Percentiles rank a stretch among this genome's conserved stretches.
These are phyloP conservation scores for Mola mola DNA, from an alignment of 2,113 vertebrate genomes.

Conservation along the genomic window DNA sequence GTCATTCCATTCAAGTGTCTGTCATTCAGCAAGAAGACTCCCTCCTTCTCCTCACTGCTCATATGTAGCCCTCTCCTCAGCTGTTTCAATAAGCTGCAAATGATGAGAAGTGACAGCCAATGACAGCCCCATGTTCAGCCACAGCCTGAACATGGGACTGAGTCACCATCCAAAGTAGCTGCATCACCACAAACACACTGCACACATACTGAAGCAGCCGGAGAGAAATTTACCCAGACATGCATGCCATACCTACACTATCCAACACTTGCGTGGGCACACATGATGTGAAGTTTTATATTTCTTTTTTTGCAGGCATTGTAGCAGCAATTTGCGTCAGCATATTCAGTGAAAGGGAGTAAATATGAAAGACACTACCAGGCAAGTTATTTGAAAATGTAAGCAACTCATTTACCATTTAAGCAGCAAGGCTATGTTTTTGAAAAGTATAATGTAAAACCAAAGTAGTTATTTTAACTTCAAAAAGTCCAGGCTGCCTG, in stretches of 20 bases:
- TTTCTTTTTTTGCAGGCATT: not conserved
- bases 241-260: not conserved
- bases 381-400: too few relatives aligned
- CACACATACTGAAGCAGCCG: constrained; percentile 9
- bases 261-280: not conserved
- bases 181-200: constrained; percentile 2
- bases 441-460: too few relatives aligned
- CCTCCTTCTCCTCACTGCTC: constrained; percentile 63
- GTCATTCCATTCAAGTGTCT: constrained; percentile 56
- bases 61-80: constrained; percentile 64
- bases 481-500: too few relatives aligned
- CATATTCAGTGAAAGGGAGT: not conserved
- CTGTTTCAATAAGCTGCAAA: constrained; percentile 59
- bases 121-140: constrained; percentile 55
- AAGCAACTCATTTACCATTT: too few relatives aligned
- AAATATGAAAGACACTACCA: too few relatives aligned
- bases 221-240: not conserved
- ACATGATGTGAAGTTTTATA: not conserved
- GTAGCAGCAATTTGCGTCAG: not conserved
- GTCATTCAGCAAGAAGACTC: constrained; percentile 62
- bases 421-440: too few relatives aligned
- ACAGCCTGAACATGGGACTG: constrained; percentile 58
- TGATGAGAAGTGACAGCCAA: constrained; percentile 76
- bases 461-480: too few relatives aligned
- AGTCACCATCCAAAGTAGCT: constrained; percentile 62